Base-by-base conservation (phyloP, 2,797 vertebrate genomes). In the Diglossa cyanea region DNA sequence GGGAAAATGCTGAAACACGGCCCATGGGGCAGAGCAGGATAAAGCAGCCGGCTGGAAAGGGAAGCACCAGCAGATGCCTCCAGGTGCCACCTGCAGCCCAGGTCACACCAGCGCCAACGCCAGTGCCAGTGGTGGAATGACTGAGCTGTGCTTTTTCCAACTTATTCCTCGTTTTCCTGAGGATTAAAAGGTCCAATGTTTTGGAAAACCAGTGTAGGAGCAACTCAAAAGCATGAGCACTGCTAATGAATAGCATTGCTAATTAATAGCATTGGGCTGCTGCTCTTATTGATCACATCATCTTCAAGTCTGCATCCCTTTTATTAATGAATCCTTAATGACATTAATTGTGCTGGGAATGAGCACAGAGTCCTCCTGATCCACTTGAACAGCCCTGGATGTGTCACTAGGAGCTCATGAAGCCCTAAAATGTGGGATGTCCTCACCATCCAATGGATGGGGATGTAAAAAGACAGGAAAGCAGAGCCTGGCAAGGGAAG, bases 371-470 rank as follows among this genome's bases (percentile, higher is more conserved):
- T 7, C 19, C 24, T 80, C 65, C 67, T 61, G 45, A 78, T 15
- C 71, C 84, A 14, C 20, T 7, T 37, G 15, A 39, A 18, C 0
- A 0, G 68, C 72, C 40, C 65, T 31, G 70, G 9, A 11, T 30
- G 33, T 3, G 0, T 26, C 17, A 31, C 4, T 0, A 37, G 0
- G 17, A 73, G 71, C 71, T 17, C 3, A 1, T 1, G 15, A 26
- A 19, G 24, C 25, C 65, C 65, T 25, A 6, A 67, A 80, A 57
- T 1, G 48, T 0, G 39, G 58, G 62, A 23, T 14, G 17, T 5
- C 26, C 58, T 57, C 80, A n/a, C 10, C 61, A 10, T 3, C 13
- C 1, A 0, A 11, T 0, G 10, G 67, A 5, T 4, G 13, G 61
- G 5, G 53, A 62, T 15, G 74, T 82, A 11, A 55, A 42, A 48